Conservation (phyloP, 2,797 vertebrate species). For the Ficedula albicollis region DNA sequence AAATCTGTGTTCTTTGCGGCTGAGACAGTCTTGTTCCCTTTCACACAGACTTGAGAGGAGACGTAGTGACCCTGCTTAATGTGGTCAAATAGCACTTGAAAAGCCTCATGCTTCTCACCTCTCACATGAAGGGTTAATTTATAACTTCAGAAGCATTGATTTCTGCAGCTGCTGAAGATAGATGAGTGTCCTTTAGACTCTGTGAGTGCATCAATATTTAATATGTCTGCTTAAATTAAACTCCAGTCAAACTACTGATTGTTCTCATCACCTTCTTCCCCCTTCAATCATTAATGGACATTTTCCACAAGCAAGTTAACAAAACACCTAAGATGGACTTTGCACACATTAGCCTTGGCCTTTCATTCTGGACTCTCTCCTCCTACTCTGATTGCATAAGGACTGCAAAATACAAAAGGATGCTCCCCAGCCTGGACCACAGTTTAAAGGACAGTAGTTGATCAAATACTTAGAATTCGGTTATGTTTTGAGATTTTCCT, state of each 20-base stretch:
- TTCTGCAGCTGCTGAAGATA: background rate
- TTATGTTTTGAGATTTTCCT: background rate
- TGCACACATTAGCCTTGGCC: background rate
- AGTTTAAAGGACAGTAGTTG: background rate
- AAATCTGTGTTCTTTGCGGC: background rate
- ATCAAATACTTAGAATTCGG: background rate
- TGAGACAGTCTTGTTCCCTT: background rate
- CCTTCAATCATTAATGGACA: slow-evolving; percentile 48
- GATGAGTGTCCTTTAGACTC: slow-evolving; percentile 34
- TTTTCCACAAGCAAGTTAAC: slow-evolving; percentile 10
- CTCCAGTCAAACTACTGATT: background rate
- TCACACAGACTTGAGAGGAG: background rate
- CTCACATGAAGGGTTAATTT: background rate
- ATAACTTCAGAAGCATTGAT: background rate
- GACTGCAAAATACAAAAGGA: background rate
- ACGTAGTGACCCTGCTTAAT: background rate
- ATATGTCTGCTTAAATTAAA: slow-evolving; percentile 22
- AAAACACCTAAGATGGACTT: background rate
- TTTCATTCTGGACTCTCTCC: background rate
- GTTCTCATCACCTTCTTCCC: background rate
- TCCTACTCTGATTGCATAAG: background rate
- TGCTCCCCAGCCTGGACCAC: background rate
- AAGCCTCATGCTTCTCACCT: background rate
- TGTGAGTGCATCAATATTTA: background rate
- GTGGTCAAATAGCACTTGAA: background rate